phyloP scores from a whole-genome alignment of 2,797 vertebrate genomes.

The Otolemur crassicaudatus region DNA sequence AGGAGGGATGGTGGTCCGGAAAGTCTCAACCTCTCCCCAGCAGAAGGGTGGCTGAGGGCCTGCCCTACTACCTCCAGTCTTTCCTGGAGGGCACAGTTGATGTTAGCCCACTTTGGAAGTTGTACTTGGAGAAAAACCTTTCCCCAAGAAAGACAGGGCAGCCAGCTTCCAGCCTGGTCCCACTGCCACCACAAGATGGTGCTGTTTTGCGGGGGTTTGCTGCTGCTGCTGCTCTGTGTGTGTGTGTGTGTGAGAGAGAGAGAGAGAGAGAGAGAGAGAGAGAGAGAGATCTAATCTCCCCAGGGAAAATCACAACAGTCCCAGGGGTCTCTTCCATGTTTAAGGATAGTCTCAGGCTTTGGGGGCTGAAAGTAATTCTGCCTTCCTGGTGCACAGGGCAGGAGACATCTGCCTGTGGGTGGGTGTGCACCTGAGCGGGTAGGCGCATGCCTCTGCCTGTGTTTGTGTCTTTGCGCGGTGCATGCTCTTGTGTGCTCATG shows the following conservation, averaged over 20 bases:
- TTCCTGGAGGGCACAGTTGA: fast-evolving
- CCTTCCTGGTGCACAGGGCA: neutral
- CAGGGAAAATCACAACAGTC: fast-evolving
- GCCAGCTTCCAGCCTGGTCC: fast-evolving
- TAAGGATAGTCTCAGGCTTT: conserved; percentile 50
- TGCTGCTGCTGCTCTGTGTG: too few relatives aligned
- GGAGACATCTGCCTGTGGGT: too few relatives aligned
- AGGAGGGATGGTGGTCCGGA: neutral
- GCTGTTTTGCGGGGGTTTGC: neutral
- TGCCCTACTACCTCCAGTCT: neutral
- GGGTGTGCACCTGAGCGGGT: too few relatives aligned
- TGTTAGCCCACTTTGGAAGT: neutral
- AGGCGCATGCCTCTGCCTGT: neutral
- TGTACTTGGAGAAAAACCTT: fast-evolving
- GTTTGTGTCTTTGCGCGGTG: fast-evolving
- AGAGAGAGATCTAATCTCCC: neutral
- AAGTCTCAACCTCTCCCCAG: neutral
- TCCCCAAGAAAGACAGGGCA: too few relatives aligned
- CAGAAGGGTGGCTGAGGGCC: neutral
- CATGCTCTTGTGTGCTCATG: too few relatives aligned
- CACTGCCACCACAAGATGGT: conserved; percentile 44
- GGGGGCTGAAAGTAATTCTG: conserved; percentile 79
- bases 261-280: too few relatives aligned
- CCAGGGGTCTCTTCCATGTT: conserved; percentile 18
- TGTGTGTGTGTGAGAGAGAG: too few relatives aligned